Evolutionary conservation across 2,888 invertebrate genomes (phyloP), one percentile per base, ranked within the genome.

Genomic region (Nesidiocoris tenuis): DNA sequence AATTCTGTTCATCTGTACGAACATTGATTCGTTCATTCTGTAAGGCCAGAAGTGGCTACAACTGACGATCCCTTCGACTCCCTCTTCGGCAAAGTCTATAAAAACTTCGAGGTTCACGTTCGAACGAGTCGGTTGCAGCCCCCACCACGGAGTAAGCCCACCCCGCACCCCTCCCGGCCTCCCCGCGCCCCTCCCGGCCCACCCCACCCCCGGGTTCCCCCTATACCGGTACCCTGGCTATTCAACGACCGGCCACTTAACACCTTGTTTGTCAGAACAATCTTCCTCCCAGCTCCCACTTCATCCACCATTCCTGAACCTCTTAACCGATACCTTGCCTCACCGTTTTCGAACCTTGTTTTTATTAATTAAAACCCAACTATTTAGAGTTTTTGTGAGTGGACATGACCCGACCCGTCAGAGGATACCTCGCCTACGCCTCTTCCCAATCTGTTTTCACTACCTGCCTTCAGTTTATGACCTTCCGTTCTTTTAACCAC

Each of bases 201-300:
- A 72, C 54, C 72, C 61, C 72, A 39, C 54, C 72, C 39, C 54
- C 21, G 9, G 61, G 1, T 21, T 12, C 61, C 67, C 67, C 54
- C 54, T 56, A 22, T 21, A 61, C 72, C 72, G 61, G 72, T 63
- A 39, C 39, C 12, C 39, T 3, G 12, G 63, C 72, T 72, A 63
- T 72, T 72, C 72, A 63, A 63, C 61, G 57, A 72, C 72, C 72
- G 72, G 72, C 63, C 72, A 72, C 72, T 72, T 72, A 72, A 72
- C 72, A 72, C 72, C 72, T 72, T 72, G 72, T 72, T 72, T 72
- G 72, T 72, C 72, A 72, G 72, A 72, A 72, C 72, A 72, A 72
- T 72, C 72, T 72, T 39, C 67, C 39, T 17, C 39, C 39, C 39
- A 39, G 39, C 39, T 39, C 39, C 39, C 12, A 39, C 39, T 7